phyloP scores from a whole-genome alignment of 2,888 invertebrate genomes.

The Cerastoderma edule region DNA sequence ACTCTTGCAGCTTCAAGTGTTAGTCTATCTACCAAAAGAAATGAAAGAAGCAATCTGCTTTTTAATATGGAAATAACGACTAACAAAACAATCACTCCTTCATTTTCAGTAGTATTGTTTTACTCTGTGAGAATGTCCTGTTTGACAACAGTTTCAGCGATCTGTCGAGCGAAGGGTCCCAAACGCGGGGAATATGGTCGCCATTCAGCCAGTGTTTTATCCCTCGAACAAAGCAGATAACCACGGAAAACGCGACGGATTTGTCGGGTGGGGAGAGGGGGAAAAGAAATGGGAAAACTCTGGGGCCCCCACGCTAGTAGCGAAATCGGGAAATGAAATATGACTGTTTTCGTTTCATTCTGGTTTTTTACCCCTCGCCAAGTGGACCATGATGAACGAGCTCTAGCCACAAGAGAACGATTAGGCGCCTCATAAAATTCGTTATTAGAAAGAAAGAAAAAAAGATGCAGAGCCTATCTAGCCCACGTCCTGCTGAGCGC shows the following conservation, averaged over 20 bases:
- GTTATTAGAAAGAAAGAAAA: slow-evolving; percentile 15
- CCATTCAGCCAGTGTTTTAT: slow-evolving; percentile 7
- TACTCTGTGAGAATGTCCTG: too few relatives aligned
- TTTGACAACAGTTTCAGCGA: too few relatives aligned
- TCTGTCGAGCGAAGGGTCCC: neutral
- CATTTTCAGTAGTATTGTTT: neutral
- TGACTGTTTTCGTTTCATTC: slow-evolving; percentile 20
- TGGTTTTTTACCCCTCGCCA: neutral
- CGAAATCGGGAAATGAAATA: slow-evolving; percentile 22
- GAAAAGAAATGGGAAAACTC: too few relatives aligned
- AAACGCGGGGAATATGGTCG: slow-evolving; percentile 19
- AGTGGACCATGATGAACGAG: slow-evolving; percentile 14
- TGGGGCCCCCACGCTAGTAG: slow-evolving; percentile 1
- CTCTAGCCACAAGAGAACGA: slow-evolving; percentile 15
- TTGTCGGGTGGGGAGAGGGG: too few relatives aligned
- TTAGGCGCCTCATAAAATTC: slow-evolving; percentile 18
- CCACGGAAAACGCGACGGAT: neutral
- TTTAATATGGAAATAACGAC: too few relatives aligned
- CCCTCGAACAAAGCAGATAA: slow-evolving; percentile 19
- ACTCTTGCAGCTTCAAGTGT: too few relatives aligned
- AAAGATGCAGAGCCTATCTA: slow-evolving; percentile 1
- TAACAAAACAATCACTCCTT: neutral
- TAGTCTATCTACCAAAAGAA: too few relatives aligned
- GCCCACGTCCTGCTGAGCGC: slow-evolving; percentile 15
- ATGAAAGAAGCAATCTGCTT: too few relatives aligned